Percentiles rank a stretch among this genome's conserved stretches.
phyloP scores from a whole-genome alignment of 2,797 vertebrate genomes.

The Anableps anableps region DNA sequence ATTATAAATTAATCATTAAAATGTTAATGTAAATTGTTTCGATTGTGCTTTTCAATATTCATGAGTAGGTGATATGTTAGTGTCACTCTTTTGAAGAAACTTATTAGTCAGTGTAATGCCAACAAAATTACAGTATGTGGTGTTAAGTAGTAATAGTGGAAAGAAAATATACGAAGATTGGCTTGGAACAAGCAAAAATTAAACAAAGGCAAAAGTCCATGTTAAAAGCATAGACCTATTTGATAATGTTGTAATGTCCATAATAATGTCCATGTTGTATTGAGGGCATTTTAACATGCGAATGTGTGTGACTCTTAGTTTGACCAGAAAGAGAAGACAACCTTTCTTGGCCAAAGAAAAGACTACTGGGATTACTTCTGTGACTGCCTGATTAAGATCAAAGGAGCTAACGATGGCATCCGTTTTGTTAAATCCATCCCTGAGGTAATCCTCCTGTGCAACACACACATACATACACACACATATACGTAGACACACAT shows the following conservation, averaged over 20 bases:
- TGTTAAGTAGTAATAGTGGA: neutral
- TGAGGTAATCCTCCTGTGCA: constrained; percentile 85
- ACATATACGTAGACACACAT: constrained; percentile 16
- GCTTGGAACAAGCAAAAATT: neutral
- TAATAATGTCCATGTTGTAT: neutral
- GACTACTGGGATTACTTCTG: constrained; percentile 99
- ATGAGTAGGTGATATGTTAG: neutral
- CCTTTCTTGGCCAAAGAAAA: constrained; percentile 91
- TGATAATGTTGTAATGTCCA: too few species aligned
- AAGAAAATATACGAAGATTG: neutral
- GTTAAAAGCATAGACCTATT: neutral
- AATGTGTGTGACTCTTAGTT: constrained; percentile 80
- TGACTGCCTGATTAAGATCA: constrained; percentile 93
- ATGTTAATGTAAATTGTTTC: neutral
- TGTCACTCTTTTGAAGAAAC: too few species aligned
- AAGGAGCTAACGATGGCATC: constrained; percentile 95
- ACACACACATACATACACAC: constrained; percentile 30
- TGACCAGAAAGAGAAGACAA: constrained; percentile 95
- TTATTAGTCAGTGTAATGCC: neutral
- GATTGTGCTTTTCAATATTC: neutral
- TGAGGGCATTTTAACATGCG: neutral
- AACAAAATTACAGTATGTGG: neutral
- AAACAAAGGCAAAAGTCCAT: neutral
- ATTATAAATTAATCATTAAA: neutral
- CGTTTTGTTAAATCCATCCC: constrained; percentile 96